phyloP scores from a whole-genome alignment of 2,888 invertebrate genomes.

The Cyclophora punctaria region DNA sequence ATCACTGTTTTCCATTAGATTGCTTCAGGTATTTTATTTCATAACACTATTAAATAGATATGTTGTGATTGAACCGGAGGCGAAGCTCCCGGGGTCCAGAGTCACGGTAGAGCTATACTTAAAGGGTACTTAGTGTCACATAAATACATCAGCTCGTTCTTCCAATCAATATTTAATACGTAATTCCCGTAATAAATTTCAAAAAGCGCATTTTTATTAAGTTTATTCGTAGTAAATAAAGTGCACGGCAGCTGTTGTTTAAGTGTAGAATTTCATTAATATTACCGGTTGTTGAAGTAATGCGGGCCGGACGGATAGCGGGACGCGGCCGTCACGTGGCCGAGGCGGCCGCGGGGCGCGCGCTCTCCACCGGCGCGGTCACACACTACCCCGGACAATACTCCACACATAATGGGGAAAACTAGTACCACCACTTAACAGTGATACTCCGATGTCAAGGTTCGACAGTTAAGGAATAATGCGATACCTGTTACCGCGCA shows the following conservation, averaged over 20 bases:
- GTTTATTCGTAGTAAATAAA: slow-evolving; percentile 49
- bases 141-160: too few relatives aligned
- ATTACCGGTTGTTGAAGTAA: slow-evolving; percentile 65
- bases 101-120: too few relatives aligned
- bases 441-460: slow-evolving; percentile 16
- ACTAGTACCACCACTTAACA: slow-evolving; percentile 49
- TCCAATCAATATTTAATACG: not conserved
- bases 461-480: not conserved
- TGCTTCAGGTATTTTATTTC: too few relatives aligned
- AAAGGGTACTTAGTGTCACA: too few relatives aligned
- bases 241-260: slow-evolving; percentile 59
- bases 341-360: slow-evolving; percentile 63
- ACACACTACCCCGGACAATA: slow-evolving; percentile 28
- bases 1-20: too few relatives aligned
- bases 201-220: slow-evolving; percentile 43
- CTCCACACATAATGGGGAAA: slow-evolving; percentile 46
- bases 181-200: slow-evolving; percentile 30
- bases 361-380: slow-evolving; percentile 35
- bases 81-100: too few relatives aligned
- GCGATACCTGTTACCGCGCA: not conserved
- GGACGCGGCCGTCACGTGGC: slow-evolving; percentile 46
- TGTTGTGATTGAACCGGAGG: too few relatives aligned
- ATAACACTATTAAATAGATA: too few relatives aligned
- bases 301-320: slow-evolving; percentile 57
- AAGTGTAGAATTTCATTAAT: slow-evolving; percentile 67